These are phyloP conservation scores for Sinocyclocheilus maitianheensis DNA, from an alignment of 2,113 vertebrate genomes.

Conservation along the genomic window DNA sequence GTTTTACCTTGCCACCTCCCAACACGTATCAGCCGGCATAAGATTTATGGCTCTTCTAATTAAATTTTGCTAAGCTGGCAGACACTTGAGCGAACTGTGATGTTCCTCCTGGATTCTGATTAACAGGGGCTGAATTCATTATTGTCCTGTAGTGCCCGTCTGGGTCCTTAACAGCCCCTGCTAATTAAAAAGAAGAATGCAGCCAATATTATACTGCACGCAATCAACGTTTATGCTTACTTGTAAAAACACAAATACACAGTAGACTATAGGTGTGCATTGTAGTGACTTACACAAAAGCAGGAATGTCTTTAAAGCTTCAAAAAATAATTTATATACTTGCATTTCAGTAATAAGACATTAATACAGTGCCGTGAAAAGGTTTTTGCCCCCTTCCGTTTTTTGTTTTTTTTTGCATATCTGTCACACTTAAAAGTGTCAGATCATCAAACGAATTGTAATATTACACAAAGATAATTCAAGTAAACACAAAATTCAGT, in stretches of 20 bases:
- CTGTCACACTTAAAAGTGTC: no score
- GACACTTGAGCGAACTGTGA: conserved; percentile 47
- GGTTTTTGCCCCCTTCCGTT: no score
- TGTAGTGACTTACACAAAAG: no score
- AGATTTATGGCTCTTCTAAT: conserved; percentile 61
- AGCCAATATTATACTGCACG: conserved; percentile 18
- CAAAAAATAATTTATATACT: neutral
- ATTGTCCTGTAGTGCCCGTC: conserved; percentile 50
- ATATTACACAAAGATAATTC: no score
- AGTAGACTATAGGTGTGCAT: neutral
- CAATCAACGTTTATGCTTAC: conserved; percentile 34
- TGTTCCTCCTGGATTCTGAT: conserved; percentile 59
- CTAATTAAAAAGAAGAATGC: conserved; percentile 55
- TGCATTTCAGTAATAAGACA: neutral
- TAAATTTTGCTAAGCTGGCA: conserved; percentile 61
- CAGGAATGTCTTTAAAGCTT: neutral
- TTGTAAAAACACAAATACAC: conserved; percentile 24
- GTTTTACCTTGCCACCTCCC: neutral
- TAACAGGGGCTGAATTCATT: conserved; percentile 60
- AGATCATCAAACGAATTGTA: no score
- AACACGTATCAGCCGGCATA: conserved; percentile 41
- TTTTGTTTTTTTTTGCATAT: no score
- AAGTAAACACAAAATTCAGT: no score
- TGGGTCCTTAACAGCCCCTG: conserved; percentile 42
- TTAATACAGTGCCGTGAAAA: neutral